Evolutionary conservation across 2,113 vertebrate species (phyloP).

Genomic region (Clupea harengus): DNA sequence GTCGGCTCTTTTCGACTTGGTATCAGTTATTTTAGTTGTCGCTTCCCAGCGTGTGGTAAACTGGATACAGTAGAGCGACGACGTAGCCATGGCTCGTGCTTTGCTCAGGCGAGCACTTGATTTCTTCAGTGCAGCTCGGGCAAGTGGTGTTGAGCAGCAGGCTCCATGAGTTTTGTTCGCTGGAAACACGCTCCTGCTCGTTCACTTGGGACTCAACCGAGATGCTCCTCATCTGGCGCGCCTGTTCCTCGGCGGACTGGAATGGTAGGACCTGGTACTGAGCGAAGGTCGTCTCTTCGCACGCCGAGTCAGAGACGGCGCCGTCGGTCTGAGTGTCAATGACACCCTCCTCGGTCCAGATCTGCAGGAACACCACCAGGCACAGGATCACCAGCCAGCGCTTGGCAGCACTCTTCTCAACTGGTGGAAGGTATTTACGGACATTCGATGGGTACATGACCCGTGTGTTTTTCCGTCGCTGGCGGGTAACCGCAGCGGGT

Average conservation of each 20-base stretch:
- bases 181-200: neutral
- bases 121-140: constrained; percentile 39
- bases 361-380: constrained; percentile 74
- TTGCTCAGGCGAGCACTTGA: constrained; percentile 46
- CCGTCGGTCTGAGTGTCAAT: constrained; percentile 43
- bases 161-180: neutral
- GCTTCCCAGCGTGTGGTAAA: constrained; percentile 66
- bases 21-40: constrained; percentile 54
- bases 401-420: constrained; percentile 69
- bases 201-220: neutral
- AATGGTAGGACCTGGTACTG: constrained; percentile 56
- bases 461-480: constrained; percentile 65
- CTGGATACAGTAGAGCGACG: constrained; percentile 67
- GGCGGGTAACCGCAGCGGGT: constrained; percentile 39
- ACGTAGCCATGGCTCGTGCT: constrained; percentile 66
- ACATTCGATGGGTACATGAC: constrained; percentile 75
- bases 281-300: constrained; percentile 25
- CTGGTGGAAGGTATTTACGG: constrained; percentile 72
- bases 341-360: constrained; percentile 72
- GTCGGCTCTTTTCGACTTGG: neutral
- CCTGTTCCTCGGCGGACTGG: constrained; percentile 57
- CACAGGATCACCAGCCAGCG: constrained; percentile 71
- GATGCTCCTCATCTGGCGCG: constrained; percentile 33
- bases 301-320: neutral
- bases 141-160: constrained; percentile 43